phyloP scores from a whole-genome alignment of 2,888 invertebrate genomes.

The Noctua pronuba region DNA sequence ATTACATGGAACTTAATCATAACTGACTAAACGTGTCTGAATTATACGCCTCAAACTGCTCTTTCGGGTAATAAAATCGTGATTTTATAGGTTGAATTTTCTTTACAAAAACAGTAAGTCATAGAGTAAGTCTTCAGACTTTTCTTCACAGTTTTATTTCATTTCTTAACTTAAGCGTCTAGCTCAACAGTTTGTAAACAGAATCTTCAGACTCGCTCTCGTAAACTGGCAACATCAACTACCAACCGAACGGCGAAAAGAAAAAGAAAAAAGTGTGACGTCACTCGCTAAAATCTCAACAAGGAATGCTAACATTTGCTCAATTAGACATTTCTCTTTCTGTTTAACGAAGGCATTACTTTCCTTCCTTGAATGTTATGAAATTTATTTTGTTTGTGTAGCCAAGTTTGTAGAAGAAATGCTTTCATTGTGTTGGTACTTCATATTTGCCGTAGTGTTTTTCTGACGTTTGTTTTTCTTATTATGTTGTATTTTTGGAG shows the following conservation, averaged over 20 bases:
- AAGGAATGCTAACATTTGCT: slow-evolving; percentile 32
- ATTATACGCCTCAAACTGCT: no score
- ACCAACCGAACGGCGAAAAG: neutral
- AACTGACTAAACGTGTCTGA: no score
- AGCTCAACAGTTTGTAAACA: neutral
- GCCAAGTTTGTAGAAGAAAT: slow-evolving; percentile 24
- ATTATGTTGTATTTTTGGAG: neutral
- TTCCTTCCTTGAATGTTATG: slow-evolving; percentile 23
- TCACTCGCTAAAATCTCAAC: slow-evolving; percentile 18
- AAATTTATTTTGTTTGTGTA: slow-evolving; percentile 47
- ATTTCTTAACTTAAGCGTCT: no score
- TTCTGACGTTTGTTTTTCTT: neutral
- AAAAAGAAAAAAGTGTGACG: neutral
- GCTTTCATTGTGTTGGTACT: slow-evolving; percentile 8
- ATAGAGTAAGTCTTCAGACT: neutral
- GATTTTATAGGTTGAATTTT: no score
- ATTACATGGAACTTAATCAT: no score
- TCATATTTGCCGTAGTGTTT: slow-evolving; percentile 10
- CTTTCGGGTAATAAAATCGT: no score
- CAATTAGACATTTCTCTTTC: slow-evolving; percentile 36
- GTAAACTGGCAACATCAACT: neutral
- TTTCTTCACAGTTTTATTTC: neutral
- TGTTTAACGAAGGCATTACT: slow-evolving; percentile 30
- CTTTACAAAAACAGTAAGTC: no score
- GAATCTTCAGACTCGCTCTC: neutral